These are phyloP conservation scores for Chouioia cunea DNA, from an alignment of 2,888 invertebrate genomes.

Conservation along the genomic window DNA sequence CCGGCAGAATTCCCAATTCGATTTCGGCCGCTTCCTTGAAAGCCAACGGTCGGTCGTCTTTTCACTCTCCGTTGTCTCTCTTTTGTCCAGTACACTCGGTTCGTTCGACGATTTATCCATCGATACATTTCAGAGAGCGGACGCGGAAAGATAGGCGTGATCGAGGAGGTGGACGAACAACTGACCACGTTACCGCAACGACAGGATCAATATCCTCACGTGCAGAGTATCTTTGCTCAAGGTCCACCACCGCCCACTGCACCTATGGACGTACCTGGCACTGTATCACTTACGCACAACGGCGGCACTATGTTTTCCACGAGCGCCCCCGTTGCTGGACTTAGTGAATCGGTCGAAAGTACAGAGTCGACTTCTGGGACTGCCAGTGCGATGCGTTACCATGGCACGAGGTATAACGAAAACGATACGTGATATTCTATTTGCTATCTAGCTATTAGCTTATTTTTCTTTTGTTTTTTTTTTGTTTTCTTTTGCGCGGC, in stretches of 20 bases:
- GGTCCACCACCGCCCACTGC: conserved; percentile 74
- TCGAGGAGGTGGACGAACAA: conserved; percentile 79
- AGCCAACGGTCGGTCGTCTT: conserved; percentile 45
- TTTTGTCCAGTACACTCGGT: neutral
- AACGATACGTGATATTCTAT: neutral
- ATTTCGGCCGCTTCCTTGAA: conserved; percentile 62
- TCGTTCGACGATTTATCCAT: neutral
- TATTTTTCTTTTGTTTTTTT: conserved; percentile 4
- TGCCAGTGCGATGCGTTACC: conserved; percentile 28
- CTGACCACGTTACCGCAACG: conserved; percentile 83
- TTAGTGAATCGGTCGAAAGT: conserved; percentile 45
- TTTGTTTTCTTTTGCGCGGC: neutral
- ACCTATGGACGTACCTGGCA: conserved; percentile 76
- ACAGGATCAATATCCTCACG: conserved; percentile 67
- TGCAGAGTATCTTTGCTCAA: conserved; percentile 63
- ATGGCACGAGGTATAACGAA: conserved; percentile 30
- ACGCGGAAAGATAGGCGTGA: conserved; percentile 64
- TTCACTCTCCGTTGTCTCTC: neutral
- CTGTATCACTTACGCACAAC: conserved; percentile 46
- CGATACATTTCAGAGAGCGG: neutral
- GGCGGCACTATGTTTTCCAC: conserved; percentile 57
- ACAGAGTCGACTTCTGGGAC: conserved; percentile 18
- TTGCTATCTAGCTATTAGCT: neutral
- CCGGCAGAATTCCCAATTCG: conserved; percentile 68
- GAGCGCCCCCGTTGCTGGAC: conserved; percentile 59